Base-by-base conservation (phyloP, 2,797 vertebrate species). In the Alouatta caraya region DNA sequence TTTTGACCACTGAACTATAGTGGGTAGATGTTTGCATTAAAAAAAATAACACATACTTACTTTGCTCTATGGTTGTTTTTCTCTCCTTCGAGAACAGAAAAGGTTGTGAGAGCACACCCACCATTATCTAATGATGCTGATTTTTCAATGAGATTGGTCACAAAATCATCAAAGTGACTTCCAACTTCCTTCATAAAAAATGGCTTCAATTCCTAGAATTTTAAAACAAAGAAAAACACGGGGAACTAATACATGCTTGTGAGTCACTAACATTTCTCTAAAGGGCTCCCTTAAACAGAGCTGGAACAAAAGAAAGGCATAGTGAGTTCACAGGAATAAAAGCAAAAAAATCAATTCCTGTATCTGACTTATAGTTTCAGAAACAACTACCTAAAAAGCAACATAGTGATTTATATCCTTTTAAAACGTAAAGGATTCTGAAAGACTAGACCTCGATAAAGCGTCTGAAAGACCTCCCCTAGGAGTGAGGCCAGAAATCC, bases 181-280 rank as follows among this genome's bases (percentile, higher is more conserved):
- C 99, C 99, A 79, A 99, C 99, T 97, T 99, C 99, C 96, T 99
- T 99, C 99, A 99, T 99, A 98, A 99, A 98, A 97, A 99, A 99
- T 70, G 98, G 99, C 98, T 99, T 99, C 98, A 99, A 95, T 97
- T 98, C 98, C 99, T 99, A 96, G 75, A 95, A 96, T 94, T 80
- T 93, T 73, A 96, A 81, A 91, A 80, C 39, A 89, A 88, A 94
- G 42, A 13, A 93, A 93, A 93, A 64, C 1, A 30, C 93, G 79
- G 86, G 59, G 3, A 72, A 67, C 21, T 30, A 88, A 72, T 22
- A 79, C 28, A 79, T 5, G 13, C n/a, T 92, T 87, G 37, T 39
- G 42, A 37, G 12, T 79, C 30, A 90, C 24, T 83, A 57, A 57
- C 15, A 59, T 50, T 96, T 59, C 79, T 96, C 87, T 81, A 81